Evolutionary conservation across 1,140 invertebrate genomes (phyloP).

Genomic region (Muscidifurax raptorellus): DNA sequence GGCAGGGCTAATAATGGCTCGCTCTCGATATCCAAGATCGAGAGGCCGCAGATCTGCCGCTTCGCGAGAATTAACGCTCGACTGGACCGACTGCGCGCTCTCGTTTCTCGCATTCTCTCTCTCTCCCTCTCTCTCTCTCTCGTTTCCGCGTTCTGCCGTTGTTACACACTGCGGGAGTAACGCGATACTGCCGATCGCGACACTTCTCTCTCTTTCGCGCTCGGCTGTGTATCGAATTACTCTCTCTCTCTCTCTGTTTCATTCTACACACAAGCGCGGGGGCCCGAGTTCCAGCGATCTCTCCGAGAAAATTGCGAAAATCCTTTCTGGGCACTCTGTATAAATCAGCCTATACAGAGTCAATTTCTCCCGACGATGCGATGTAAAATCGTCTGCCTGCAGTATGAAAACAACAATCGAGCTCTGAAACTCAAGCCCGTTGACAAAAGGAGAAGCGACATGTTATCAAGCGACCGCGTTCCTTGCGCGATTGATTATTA

Average conservation of each 20-base stretch:
- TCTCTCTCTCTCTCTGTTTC: neutral
- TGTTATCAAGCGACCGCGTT: neutral
- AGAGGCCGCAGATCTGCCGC: conserved; percentile 62
- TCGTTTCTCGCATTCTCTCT: conserved; percentile 28
- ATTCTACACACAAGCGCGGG: too few species aligned
- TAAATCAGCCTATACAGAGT: neutral
- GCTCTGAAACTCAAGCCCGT: neutral
- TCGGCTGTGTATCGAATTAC: neutral
- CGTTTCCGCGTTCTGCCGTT: conserved; percentile 13
- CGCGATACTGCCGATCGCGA: neutral
- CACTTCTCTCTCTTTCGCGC: neutral
- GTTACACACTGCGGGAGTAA: neutral
- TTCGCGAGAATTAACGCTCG: conserved; percentile 58
- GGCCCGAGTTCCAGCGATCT: neutral
- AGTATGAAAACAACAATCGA: too few species aligned
- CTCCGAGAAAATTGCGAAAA: conserved; percentile 8
- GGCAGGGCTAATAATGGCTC: conserved; percentile 13
- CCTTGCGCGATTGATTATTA: conserved; percentile 28
- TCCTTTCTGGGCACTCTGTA: neutral
- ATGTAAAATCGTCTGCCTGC: too few species aligned
- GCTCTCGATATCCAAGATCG: conserved; percentile 59
- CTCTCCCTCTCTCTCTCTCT: too few species aligned
- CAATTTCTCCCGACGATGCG: neutral
- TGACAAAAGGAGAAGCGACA: neutral
- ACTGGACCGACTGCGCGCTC: conserved; percentile 40